Evolutionary conservation across 2,797 vertebrate genomes (phyloP).

Genomic region (Clamator glandarius): DNA sequence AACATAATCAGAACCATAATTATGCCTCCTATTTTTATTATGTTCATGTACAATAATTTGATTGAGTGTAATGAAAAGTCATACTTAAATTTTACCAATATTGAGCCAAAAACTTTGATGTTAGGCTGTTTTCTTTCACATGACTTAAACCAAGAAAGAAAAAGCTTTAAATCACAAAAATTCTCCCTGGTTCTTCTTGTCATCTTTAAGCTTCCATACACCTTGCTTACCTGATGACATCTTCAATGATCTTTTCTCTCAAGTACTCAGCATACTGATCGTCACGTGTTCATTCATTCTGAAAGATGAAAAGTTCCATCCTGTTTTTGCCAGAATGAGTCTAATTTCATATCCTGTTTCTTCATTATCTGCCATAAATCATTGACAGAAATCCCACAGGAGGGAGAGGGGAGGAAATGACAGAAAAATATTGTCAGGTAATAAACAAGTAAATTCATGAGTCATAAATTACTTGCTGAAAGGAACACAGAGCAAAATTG

Average conservation of each 20-base stretch:
- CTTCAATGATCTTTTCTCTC: neutral
- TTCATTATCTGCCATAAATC: slow-evolving; percentile 2
- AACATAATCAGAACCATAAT: neutral
- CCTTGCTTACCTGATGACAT: neutral
- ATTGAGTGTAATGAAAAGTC: neutral
- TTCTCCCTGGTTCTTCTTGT: neutral
- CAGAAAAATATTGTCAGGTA: slow-evolving; percentile 29
- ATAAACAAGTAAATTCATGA: slow-evolving; percentile 20
- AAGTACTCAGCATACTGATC: neutral
- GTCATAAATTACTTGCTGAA: slow-evolving; percentile 13
- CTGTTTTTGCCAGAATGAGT: neutral
- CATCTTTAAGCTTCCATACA: neutral
- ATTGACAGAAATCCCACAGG: neutral
- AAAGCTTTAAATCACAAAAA: neutral
- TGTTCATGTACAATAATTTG: neutral
- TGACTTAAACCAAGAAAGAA: neutral
- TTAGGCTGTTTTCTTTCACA: neutral
- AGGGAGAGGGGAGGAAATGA: neutral
- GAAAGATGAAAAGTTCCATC: neutral
- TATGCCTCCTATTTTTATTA: neutral
- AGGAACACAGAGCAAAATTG: neutral
- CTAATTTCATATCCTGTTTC: neutral
- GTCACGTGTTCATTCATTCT: neutral
- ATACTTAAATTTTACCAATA: neutral
- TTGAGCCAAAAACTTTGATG: neutral